Conservation (phyloP, 1,140 invertebrate species). For the Musca domestica region DNA sequence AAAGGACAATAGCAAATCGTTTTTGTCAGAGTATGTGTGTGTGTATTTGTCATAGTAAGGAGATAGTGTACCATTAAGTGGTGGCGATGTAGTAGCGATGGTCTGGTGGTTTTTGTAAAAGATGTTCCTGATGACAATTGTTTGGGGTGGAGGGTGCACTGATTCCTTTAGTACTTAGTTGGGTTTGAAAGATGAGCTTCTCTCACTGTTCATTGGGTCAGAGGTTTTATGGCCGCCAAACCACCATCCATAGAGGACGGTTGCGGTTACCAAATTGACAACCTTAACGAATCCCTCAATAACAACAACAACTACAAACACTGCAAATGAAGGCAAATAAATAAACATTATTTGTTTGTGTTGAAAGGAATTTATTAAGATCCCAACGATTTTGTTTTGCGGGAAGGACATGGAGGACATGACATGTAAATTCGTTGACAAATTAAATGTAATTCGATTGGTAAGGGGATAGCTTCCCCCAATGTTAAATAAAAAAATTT, state of each 20-base stretch:
- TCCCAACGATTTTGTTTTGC: no score
- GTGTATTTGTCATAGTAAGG: not conserved
- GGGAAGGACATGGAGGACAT: no score
- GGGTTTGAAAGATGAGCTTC: not conserved
- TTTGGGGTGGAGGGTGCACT: not conserved
- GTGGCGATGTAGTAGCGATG: constrained; percentile 3
- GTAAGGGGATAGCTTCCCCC: no score
- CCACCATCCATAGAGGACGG: not conserved
- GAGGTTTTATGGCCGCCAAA: not conserved
- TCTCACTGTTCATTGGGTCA: not conserved
- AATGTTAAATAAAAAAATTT: no score
- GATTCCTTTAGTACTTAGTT: not conserved
- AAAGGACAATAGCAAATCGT: not conserved
- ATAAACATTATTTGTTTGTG: constrained; percentile 2
- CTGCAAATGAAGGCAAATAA: constrained; percentile 28
- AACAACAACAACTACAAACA: constrained; percentile 15
- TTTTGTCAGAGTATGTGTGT: not conserved
- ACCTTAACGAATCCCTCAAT: constrained; percentile 24
- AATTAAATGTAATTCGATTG: no score
- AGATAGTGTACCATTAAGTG: constrained; percentile 11
- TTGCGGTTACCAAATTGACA: constrained; percentile 24
- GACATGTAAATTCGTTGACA: no score
- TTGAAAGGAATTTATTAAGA: no score
- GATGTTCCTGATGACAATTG: not conserved
- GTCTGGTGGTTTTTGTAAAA: not conserved